Conservation (phyloP, 2,797 vertebrate species). For the Sebastolobus alascanus region DNA sequence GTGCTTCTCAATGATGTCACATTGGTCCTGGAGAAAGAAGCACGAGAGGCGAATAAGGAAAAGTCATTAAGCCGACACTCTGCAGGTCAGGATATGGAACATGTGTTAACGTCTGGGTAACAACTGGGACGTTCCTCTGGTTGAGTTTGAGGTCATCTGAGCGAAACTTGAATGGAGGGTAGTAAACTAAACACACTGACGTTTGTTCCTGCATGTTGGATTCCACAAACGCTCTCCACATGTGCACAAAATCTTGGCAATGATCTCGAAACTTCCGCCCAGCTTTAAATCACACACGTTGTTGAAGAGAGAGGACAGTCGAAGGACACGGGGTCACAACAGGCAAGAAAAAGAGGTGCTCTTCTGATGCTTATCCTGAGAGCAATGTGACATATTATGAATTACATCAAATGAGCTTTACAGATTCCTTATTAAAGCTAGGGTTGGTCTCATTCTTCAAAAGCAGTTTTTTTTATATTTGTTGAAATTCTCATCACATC, state of each 20-base stretch:
- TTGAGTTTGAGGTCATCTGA: slow-evolving; percentile 40
- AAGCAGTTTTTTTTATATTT: background rate
- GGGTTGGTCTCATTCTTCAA: background rate
- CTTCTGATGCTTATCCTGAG: slow-evolving; percentile 43
- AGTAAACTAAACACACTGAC: slow-evolving; percentile 37
- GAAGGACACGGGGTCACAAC: slow-evolving; percentile 15
- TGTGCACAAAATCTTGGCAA: slow-evolving; percentile 42
- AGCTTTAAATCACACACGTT: slow-evolving; percentile 46
- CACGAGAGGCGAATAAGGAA: slow-evolving; percentile 65
- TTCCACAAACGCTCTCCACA: slow-evolving; percentile 58
- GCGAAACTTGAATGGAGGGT: slow-evolving; percentile 11
- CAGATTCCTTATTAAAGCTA: background rate
- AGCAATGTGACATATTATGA: background rate
- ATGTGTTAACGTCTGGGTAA: slow-evolving; percentile 32
- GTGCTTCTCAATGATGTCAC: slow-evolving; percentile 92
- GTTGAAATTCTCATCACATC: background rate
- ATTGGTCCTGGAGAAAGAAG: slow-evolving; percentile 87
- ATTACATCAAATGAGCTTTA: background rate
- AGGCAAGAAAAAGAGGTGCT: slow-evolving; percentile 56
- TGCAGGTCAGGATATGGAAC: slow-evolving; percentile 13
- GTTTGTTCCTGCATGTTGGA: slow-evolving; percentile 32
- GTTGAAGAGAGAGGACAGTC: background rate
- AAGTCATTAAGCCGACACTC: slow-evolving; percentile 33
- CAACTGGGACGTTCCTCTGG: slow-evolving; percentile 32
- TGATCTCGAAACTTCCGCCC: slow-evolving; percentile 11